A percentile compares a stretch with the other conserved stretches of the same genome.
phyloP scores from a whole-genome alignment of 2,888 invertebrate species.

The Lydus trimaculatus region DNA sequence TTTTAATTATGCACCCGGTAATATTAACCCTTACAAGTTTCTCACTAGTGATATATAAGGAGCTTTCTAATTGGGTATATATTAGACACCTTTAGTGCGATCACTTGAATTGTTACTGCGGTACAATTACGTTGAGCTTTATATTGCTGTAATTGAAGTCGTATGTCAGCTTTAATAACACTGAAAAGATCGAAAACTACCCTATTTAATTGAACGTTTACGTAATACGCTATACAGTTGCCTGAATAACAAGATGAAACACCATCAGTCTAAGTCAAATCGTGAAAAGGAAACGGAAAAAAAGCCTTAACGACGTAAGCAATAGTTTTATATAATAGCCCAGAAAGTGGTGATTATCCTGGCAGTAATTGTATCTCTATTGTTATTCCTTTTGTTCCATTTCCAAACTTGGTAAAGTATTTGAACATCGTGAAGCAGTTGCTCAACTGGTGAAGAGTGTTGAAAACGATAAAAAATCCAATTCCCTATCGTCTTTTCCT shows the following conservation, averaged over 20 bases:
- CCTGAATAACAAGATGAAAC: neutral
- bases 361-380: neutral
- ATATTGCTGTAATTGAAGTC: conserved; percentile 32
- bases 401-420: neutral
- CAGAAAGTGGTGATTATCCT: neutral
- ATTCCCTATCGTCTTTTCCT: conserved; percentile 17
- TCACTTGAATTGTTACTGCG: conserved; percentile 40
- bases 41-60: conserved; percentile 47
- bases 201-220: neutral
- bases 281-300: neutral
- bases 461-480: conserved; percentile 16
- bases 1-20: conserved; percentile 50
- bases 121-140: conserved; percentile 34
- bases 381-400: neutral
- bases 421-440: neutral
- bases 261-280: neutral
- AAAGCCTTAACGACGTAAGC: neutral
- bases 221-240: neutral
- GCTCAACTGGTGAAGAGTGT: neutral
- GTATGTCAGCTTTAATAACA: conserved; percentile 28
- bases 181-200: conserved; percentile 3
- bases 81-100: conserved; percentile 40
- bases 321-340: neutral
- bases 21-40: conserved; percentile 42
- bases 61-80: conserved; percentile 48